Evolutionary conservation across 2,113 vertebrate genomes (phyloP), one percentile per base, ranked within the genome.

Genomic region (Gasterosteus aculeatus): DNA sequence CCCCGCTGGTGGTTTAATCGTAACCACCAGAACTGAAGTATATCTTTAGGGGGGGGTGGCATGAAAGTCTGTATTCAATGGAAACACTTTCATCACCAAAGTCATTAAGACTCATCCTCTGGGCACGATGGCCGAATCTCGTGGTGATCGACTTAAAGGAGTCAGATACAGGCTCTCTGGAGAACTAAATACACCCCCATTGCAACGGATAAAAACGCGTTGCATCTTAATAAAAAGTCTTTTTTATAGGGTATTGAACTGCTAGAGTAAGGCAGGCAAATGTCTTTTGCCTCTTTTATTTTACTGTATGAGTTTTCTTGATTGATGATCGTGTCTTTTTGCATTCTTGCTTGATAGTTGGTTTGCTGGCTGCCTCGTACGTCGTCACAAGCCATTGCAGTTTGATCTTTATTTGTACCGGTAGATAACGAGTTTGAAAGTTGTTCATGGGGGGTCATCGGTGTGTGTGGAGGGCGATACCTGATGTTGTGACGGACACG

Each of bases 401-500:
- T 49, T 8, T 49, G 46, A 49, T 49, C 46, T 49, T 49, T 15
- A 19, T 49, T 19, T 19, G 16, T 8, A 49, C 19, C 18, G 18
- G 47, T 19, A 7, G 47, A 49, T 49, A 7, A 49, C 2, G 47
- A 49, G 19, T 19, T 47, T 47, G 46, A 47, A 47, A 47, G 0
- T 1, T 18, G 15, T 16, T 5, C 15, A 47, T 26, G 22, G 22
- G 18, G 33, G 19, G 38, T 66, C 57, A 69, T 69, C 1, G 22
- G 38, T 15, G 16, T 64, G 66, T 77, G 70, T 38, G n/a, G 44
- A 29, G 35, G 26, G 15, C 22, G 56, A 77, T 89, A 94, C 93
- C 93, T 93, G 92, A 81, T 76, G 87, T 53, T 42, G 87, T 80
- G 84, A 72, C 53, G 39, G 89, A 65, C 19, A 75, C 49, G 10